Evolutionary conservation across 2,888 invertebrate species (phyloP), one percentile per base, ranked within the genome.

Genomic region (Caenorhabditis sp.): DNA sequence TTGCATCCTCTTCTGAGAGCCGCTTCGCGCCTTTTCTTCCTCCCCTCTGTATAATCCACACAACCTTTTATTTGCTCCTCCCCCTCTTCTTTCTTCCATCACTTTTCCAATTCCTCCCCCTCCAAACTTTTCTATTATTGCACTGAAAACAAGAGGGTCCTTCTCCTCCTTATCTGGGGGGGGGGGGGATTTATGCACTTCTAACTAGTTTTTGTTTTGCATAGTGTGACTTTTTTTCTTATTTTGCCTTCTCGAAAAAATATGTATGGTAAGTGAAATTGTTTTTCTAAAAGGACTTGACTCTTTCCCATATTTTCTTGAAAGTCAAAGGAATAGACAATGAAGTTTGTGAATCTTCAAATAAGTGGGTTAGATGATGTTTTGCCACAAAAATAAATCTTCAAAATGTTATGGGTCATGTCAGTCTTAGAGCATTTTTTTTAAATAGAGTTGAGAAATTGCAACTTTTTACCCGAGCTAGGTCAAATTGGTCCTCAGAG

Each of bases 91-190:
- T n/a, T 35, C 24, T 32, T 24, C 44, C 51, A 55, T 37, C 50
- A 61, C 40, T 61, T 28, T 67, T 44, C 51, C 55, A n/a, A n/a
- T n/a, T n/a, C n/a, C 56, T 40, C 15, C 72, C 35, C 40, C 18
- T 55, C 62, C 53, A 76, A 76, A 76, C 67, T 76, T 72, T 76
- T 76, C 76, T 60, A 76, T 76, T 76, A 76, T 76, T 76, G 51
- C 76, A 64, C 64, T 72, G 65, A 74, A 74, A 74, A 74, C 74
- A 74, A 74, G 65, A 74, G 65, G 60, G 65, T 65, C 74, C 65
- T 58, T 50, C 51, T 65, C 55, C 13, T 74, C 50, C 60, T 74
- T 65, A 18, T 74, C 50, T 74, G 51, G 74, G 40, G 47, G n/a
- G n/a, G n/a, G n/a, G n/a, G n/a, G n/a, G n/a, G n/a, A n/a, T n/a